These are phyloP conservation scores for Oryzias curvinotus DNA, from an alignment of 2,113 vertebrate species.

Conservation along the genomic window DNA sequence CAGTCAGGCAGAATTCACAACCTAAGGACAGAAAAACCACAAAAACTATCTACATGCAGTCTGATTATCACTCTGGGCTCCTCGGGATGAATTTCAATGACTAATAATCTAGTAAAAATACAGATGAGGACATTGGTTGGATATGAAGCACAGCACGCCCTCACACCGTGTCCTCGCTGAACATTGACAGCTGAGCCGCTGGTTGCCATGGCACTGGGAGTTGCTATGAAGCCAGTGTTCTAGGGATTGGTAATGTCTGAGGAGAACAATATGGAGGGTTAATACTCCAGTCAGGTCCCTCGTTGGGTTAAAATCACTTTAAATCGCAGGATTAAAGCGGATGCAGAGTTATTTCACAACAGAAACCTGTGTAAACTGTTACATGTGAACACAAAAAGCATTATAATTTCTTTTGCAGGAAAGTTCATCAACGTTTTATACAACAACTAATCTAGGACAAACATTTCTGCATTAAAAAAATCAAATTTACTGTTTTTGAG, in stretches of 20 bases:
- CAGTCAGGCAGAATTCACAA: neutral
- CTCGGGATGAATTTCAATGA: conserved; percentile 31
- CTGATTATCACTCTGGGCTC: conserved; percentile 21
- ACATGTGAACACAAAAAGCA: too few species aligned
- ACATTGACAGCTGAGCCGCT: conserved; percentile 52
- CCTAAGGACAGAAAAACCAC: conserved; percentile 13
- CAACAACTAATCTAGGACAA: too few species aligned
- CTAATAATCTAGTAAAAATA: conserved; percentile 43
- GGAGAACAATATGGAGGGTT: conserved; percentile 60
- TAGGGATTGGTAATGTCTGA: conserved; percentile 31
- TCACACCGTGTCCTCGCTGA: conserved; percentile 44
- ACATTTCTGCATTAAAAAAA: too few species aligned
- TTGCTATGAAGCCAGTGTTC: conserved; percentile 74
- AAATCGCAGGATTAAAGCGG: conserved; percentile 29
- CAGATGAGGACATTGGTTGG: conserved; percentile 56
- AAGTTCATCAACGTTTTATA: too few species aligned
- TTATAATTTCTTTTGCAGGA: too few species aligned
- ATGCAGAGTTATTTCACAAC: neutral
- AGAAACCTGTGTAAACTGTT: neutral
- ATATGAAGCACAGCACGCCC: conserved; percentile 69
- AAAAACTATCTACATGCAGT: neutral
- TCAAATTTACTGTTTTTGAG: too few species aligned
- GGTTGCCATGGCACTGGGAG: conserved; percentile 76
- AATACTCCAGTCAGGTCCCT: conserved; percentile 58
- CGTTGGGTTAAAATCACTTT: conserved; percentile 56